Base-by-base conservation (phyloP, 2,888 invertebrate genomes). In the Synergus itoensis region DNA sequence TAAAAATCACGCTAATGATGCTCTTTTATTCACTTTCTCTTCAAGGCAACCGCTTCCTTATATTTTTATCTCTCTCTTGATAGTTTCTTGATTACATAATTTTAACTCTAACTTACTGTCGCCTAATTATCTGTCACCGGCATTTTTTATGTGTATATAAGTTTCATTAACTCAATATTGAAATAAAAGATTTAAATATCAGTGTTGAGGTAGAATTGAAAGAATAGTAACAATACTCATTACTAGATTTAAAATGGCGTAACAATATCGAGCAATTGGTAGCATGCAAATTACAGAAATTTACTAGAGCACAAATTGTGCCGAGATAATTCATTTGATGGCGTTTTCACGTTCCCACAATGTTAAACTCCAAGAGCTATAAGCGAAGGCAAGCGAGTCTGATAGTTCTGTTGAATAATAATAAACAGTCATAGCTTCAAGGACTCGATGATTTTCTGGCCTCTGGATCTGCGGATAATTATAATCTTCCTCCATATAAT, bases 261-360 rank as follows among this genome's bases (percentile, higher is more conserved):
- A n/a, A 65, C 43, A 43, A 62, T 43, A 67, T 36, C 21, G 63
- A 40, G 40, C 41, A 63, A 64, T 75, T 57, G 48, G 64, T 43
- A 67, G 63, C 76, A 57, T 21, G 75, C 79, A 79, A 77, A 81
- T 81, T 79, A 79, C 81, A 75, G 53, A 60, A 77, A 69, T 45
- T 81, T 79, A 81, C 67, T 76, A 81, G 79, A 80, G 81, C 79
- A 69, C 76, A 75, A 62, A 53, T 28, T 48, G 40, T 75, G 45
- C 48, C 43, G n/a, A 8, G 64, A 64, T 64, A 64, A 64, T 64
- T 64, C 40, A 64, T 64, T 40, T 64, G 36, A 40, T 64, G 41
- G 40, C n/a, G 64, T 40, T 36, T 36, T 36, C 36, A 36, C 5
- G 36, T 36, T 36, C 36, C 36, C 41, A 11, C 41, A 43, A 43